These are phyloP conservation scores for Sisor rabdophorus DNA, from an alignment of 2,113 vertebrate genomes.

Conservation along the genomic window DNA sequence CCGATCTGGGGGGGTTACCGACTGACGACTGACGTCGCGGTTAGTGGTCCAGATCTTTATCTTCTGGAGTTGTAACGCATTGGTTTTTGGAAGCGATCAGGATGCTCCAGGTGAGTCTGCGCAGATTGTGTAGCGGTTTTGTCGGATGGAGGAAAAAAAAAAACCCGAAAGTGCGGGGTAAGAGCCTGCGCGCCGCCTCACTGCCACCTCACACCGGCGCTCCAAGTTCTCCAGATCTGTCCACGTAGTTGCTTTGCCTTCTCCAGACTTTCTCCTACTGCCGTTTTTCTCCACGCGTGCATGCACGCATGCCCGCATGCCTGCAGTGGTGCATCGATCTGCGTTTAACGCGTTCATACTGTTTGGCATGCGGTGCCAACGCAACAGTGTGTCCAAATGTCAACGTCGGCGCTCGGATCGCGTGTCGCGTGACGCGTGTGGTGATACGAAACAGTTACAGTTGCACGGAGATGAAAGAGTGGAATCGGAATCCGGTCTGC, in stretches of 20 bases:
- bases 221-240: slow-evolving; percentile 33
- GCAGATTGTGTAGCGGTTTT: background rate
- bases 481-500: background rate
- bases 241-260: slow-evolving; percentile 21
- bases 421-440: background rate
- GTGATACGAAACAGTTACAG: background rate
- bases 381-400: background rate
- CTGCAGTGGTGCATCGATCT: background rate
- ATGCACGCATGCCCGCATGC: background rate
- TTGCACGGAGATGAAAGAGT: background rate
- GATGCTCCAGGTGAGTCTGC: background rate
- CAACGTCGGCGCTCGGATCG: background rate
- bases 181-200: slow-evolving; percentile 14
- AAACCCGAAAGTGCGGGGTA: background rate
- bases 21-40: slow-evolving; percentile 28
- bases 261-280: background rate
- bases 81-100: background rate
- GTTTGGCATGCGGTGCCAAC: background rate
- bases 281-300: background rate
- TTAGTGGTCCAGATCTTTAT: background rate
- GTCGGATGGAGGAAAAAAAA: too few species aligned
- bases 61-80: background rate
- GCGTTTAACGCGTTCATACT: background rate
- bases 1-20: background rate
- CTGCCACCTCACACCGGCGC: slow-evolving; percentile 32